These are phyloP conservation scores for Corynorhinus townsendii DNA, from an alignment of 2,113 vertebrate species.

Conservation along the genomic window DNA sequence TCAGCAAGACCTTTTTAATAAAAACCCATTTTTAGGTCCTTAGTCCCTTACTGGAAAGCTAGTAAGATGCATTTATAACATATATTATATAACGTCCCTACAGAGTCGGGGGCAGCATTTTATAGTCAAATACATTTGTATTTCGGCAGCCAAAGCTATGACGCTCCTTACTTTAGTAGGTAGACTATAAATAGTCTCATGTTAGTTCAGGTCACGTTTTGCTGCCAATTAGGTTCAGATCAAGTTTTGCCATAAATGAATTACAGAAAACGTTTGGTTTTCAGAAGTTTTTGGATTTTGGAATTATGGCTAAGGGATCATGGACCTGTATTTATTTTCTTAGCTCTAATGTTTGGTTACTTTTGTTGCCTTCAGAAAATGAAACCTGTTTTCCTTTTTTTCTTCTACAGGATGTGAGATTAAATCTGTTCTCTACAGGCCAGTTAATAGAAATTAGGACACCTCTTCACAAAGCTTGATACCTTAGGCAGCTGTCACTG, in stretches of 20 bases:
- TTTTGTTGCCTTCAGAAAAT: constrained; percentile 46
- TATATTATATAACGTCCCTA: neutral
- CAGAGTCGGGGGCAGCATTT: neutral
- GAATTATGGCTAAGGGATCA: neutral
- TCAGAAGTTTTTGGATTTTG: constrained; percentile 15
- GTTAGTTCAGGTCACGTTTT: constrained; percentile 48
- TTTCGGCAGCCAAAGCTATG: constrained; percentile 9
- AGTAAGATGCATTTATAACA: neutral
- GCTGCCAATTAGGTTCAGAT: constrained; percentile 37
- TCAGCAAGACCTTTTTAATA: constrained; percentile 16
- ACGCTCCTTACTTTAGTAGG: constrained; percentile 30
- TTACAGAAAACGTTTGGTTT: constrained; percentile 13
- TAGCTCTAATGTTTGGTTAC: constrained; percentile 22
- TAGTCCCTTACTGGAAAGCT: neutral
- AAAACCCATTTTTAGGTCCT: neutral
- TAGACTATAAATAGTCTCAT: constrained; percentile 53
- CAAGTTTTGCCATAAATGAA: constrained; percentile 39
- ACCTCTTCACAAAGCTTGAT: constrained; percentile 56
- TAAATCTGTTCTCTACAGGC: constrained; percentile 63
- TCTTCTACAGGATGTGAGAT: constrained; percentile 54
- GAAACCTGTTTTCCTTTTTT: constrained; percentile 45
- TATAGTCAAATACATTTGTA: neutral
- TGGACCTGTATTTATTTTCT: constrained; percentile 8
- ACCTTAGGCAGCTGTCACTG: constrained; percentile 71
- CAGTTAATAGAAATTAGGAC: constrained; percentile 69